Evolutionary conservation across 2,797 vertebrate species (phyloP).

Genomic region (Takifugu rubripes): DNA sequence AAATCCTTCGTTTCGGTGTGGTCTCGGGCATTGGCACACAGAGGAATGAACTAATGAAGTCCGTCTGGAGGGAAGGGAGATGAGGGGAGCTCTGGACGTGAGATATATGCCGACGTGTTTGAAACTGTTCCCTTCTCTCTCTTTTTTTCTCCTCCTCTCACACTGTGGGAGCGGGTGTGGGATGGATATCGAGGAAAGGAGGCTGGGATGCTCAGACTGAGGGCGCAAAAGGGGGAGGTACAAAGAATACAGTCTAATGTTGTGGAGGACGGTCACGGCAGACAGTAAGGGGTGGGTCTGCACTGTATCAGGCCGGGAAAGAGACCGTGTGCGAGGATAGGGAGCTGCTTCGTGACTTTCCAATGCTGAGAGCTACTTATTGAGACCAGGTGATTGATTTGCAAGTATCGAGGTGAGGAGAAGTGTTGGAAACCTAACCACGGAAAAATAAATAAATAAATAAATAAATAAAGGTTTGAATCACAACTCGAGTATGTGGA

Average conservation of each 20-base stretch:
- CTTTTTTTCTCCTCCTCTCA: conserved; percentile 4
- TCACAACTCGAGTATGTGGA: too few relatives aligned
- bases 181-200: conserved; percentile 68
- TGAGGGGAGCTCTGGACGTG: conserved; percentile 40
- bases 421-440: neutral
- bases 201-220: conserved; percentile 66
- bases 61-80: conserved; percentile 49
- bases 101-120: conserved; percentile 66
- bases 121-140: conserved; percentile 48
- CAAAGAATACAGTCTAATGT: conserved; percentile 73
- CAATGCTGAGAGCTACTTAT: conserved; percentile 32
- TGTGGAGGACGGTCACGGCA: conserved; percentile 73
- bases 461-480: too few relatives aligned
- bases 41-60: conserved; percentile 64
- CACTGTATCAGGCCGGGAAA: conserved; percentile 47
- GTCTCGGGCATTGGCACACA: conserved; percentile 79
- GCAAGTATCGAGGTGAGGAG: conserved; percentile 10
- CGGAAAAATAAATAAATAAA: too few relatives aligned
- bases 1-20: conserved; percentile 82
- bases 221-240: conserved; percentile 77
- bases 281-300: conserved; percentile 74
- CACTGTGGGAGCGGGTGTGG: conserved; percentile 58
- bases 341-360: conserved; percentile 61
- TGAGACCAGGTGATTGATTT: conserved; percentile 8
- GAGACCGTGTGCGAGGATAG: conserved; percentile 52